Evolutionary conservation across 2,113 vertebrate genomes (phyloP).

Genomic region (Campylomormyrus numenius): DNA sequence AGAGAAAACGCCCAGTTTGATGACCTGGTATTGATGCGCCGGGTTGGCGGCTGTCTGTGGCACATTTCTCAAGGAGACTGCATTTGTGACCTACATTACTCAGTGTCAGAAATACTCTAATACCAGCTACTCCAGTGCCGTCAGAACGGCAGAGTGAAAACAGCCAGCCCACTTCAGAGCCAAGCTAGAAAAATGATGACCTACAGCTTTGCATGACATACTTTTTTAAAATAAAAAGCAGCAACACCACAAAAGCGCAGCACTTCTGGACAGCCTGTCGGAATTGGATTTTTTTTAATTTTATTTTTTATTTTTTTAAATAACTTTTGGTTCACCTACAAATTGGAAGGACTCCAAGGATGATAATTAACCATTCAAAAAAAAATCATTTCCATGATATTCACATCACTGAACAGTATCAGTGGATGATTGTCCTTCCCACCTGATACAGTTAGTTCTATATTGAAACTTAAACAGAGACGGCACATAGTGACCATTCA

Average conservation of each 20-base stretch:
- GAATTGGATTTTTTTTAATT: background rate
- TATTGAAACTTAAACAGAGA: background rate
- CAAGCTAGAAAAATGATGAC: conserved; percentile 8
- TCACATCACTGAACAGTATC: background rate
- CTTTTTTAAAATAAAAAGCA: background rate
- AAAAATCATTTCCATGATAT: background rate
- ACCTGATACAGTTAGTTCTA: background rate
- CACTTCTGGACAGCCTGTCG: background rate
- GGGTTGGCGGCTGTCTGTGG: background rate
- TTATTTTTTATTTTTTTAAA: background rate
- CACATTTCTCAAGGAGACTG: background rate
- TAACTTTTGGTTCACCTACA: background rate
- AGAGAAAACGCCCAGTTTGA: background rate
- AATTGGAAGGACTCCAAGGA: background rate
- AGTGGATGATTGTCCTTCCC: background rate
- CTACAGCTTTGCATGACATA: background rate
- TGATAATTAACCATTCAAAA: background rate
- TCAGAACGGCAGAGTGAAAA: background rate
- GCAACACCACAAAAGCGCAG: background rate
- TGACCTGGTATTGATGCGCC: background rate
- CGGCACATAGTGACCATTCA: background rate
- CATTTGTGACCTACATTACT: background rate
- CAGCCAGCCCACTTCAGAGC: background rate
- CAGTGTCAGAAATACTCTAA: background rate
- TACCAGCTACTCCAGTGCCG: background rate